phyloP scores from a whole-genome alignment of 1,140 invertebrate species.

The Ceratosolen fusciceps region DNA sequence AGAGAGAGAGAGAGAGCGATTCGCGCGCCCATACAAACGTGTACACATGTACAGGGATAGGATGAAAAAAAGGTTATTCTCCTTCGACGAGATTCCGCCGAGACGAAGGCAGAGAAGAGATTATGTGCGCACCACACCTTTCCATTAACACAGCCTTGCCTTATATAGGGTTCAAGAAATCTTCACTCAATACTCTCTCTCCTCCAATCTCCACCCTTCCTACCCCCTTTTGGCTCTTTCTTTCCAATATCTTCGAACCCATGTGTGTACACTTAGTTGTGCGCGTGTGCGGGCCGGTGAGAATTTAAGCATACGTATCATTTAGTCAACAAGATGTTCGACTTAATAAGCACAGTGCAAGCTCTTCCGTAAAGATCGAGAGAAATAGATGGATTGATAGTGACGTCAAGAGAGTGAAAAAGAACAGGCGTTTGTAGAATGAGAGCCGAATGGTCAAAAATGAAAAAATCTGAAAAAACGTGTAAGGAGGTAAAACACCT shows the following conservation, averaged over 20 bases:
- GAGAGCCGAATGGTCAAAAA: neutral
- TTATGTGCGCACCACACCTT: slow-evolving; percentile 38
- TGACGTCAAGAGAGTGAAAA: neutral
- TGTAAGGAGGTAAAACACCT: slow-evolving; percentile 1
- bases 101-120: slow-evolving; percentile 6
- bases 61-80: slow-evolving; percentile 16
- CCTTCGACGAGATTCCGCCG: slow-evolving; percentile 24
- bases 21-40: neutral
- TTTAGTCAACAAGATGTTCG: slow-evolving; percentile 26
- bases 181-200: neutral
- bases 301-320: neutral
- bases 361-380: neutral
- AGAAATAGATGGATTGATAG: neutral
- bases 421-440: too few species aligned
- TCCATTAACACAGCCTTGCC: slow-evolving; percentile 35
- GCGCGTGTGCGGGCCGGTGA: neutral
- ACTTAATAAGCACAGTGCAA: slow-evolving; percentile 21
- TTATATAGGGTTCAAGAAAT: slow-evolving; percentile 29
- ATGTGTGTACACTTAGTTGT: neutral
- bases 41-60: too few species aligned
- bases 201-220: neutral
- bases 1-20: too few species aligned
- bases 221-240: neutral
- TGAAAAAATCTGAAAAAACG: neutral
- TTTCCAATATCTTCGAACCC: slow-evolving; percentile 2